These are phyloP conservation scores for Callorhinus ursinus DNA, from an alignment of 2,113 vertebrate genomes.

Conservation along the genomic window DNA sequence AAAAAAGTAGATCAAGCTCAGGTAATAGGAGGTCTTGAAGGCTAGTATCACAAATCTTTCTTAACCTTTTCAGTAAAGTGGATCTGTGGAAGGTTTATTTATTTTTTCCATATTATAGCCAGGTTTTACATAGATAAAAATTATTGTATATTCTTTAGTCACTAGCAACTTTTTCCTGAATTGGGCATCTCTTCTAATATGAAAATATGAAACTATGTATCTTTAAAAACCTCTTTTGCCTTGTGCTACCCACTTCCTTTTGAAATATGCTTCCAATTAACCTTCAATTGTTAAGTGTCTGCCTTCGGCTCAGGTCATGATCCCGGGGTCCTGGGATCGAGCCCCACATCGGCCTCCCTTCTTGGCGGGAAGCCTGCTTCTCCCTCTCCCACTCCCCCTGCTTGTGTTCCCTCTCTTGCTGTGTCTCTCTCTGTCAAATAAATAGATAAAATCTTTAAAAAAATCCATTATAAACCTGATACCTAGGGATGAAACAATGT, in stretches of 20 bases:
- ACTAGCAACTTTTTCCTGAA: background rate
- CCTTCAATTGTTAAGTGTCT: background rate
- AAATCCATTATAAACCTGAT: conserved; percentile 5
- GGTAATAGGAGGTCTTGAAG: background rate
- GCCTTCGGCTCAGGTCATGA: too few species aligned
- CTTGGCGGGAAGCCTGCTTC: too few species aligned
- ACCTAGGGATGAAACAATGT: conserved; percentile 53
- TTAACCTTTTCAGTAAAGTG: background rate
- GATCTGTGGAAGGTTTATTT: background rate
- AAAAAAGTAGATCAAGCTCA: background rate
- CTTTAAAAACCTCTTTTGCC: background rate
- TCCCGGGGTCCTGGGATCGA: too few species aligned
- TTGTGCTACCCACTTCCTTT: background rate
- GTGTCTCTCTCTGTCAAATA: too few species aligned
- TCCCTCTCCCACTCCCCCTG: too few species aligned
- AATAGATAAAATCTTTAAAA: too few species aligned
- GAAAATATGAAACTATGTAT: conserved; percentile 36
- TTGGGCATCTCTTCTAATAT: background rate
- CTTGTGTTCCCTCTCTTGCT: too few species aligned
- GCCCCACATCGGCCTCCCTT: too few species aligned
- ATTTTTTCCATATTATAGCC: background rate
- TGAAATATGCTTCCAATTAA: conserved; percentile 41
- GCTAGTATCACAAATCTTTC: background rate
- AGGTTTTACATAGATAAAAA: background rate
- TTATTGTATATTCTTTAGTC: background rate